phyloP scores from a whole-genome alignment of 1,140 invertebrate genomes.

The Pogonus chalceus region DNA sequence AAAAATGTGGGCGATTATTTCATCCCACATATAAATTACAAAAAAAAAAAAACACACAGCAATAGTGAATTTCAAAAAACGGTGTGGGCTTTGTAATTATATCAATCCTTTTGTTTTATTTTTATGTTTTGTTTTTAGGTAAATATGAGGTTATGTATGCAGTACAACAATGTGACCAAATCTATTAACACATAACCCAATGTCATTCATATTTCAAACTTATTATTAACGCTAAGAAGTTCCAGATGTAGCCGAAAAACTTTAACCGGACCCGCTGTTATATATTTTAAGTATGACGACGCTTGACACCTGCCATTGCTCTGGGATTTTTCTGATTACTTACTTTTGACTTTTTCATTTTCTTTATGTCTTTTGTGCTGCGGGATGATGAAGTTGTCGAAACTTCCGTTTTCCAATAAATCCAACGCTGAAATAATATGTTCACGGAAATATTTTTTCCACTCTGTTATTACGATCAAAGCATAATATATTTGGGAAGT shows the following conservation, averaged over 20 bases:
- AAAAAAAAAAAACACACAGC: too few relatives aligned
- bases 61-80: too few relatives aligned
- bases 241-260: neutral
- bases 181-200: neutral
- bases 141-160: neutral
- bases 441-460: neutral
- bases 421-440: neutral
- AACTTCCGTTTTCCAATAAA: conserved; percentile 1
- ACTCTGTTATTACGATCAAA: neutral
- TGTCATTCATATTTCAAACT: neutral
- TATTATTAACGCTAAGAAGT: neutral
- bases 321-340: neutral
- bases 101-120: too few relatives aligned
- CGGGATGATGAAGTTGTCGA: conserved; percentile 1
- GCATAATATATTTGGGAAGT: neutral
- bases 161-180: neutral
- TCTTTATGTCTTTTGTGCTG: neutral
- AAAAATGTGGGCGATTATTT: too few relatives aligned
- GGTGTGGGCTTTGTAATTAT: too few relatives aligned
- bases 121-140: too few relatives aligned
- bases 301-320: conserved; percentile 1
- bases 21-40: too few relatives aligned
- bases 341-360: conserved; percentile 7
- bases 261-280: neutral
- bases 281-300: neutral